Conservation (phyloP, 2,888 invertebrate genomes). For the Athalia cordata region DNA sequence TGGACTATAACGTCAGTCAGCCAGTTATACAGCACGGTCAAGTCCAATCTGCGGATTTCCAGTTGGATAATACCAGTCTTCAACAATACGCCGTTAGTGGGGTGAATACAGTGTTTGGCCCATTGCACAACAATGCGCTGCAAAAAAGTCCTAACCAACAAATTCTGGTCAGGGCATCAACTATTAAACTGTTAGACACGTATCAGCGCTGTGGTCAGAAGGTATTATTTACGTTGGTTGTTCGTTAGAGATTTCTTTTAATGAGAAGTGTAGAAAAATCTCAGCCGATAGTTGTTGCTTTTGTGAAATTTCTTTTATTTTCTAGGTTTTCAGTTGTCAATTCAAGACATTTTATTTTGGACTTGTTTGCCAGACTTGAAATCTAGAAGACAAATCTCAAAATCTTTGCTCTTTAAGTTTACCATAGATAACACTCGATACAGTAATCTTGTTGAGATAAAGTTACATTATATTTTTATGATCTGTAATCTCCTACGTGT, state of each 20-base stretch:
- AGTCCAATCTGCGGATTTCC: slow-evolving; percentile 72
- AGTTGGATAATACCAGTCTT: slow-evolving; percentile 73
- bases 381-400: slow-evolving; percentile 13
- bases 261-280: not conserved
- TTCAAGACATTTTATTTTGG: slow-evolving; percentile 6
- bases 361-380: not conserved
- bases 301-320: not conserved
- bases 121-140: slow-evolving; percentile 72
- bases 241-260: too few species aligned
- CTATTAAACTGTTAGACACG: slow-evolving; percentile 81
- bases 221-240: slow-evolving; percentile 72
- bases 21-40: slow-evolving; percentile 71
- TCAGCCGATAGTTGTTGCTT: not conserved
- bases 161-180: slow-evolving; percentile 80
- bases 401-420: not conserved
- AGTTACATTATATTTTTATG: slow-evolving; percentile 6
- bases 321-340: not conserved
- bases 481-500: slow-evolving; percentile 7
- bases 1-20: slow-evolving; percentile 73
- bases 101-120: slow-evolving; percentile 68
- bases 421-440: slow-evolving; percentile 29
- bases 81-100: slow-evolving; percentile 70
- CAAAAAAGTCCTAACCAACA: slow-evolving; percentile 74
- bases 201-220: slow-evolving; percentile 82
- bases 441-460: slow-evolving; percentile 31